Base-by-base conservation (phyloP, 35 echinoderm and acorn worm genomes). In the Antedon bifida region DNA sequence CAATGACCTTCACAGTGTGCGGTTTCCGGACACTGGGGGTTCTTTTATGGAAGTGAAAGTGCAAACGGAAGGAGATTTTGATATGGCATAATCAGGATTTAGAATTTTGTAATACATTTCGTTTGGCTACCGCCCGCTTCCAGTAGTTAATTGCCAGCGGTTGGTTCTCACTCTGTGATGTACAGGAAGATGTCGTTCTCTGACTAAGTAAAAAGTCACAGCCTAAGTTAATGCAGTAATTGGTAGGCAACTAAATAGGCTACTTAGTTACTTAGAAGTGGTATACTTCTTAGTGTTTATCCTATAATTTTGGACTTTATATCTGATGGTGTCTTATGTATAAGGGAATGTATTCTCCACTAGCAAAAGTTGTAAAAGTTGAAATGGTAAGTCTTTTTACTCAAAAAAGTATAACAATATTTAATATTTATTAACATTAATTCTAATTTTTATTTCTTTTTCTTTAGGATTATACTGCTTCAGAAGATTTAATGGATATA, bases 401-500 rank as follows among this genome's bases (percentile, higher is more conserved):
- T 5, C 39, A 44, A 8, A 44, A 8, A 44, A 8, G 5, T 44
- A 44, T 44, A 44, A 44, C 16, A 8, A 16, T 44, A 8, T 44
- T 44, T 44, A 8, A 44, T 16, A 44, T 44, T 44, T 44, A 44
- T 44, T 8, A 8, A 16, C 16, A 44, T 16, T 44, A 5, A 19
- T 64, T 64, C 26, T 64, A 64, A 19, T 16, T 64, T 11, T 32
- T 33, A 4, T 32, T 36, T 75, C n/a, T 35, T 79, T 76, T 80
- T 36, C 31, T 85, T 21, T 83, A 99, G 95, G 91, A 90, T 78
- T 99, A 93, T 77, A 93, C 95, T 8, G 84, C 85, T 11, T 93
- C 95, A 9, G 90, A 99, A 44, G 95, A 99, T 79, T 82, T 99
- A 78, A 99, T 99, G 95, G 95, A 99, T 46, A 99, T 99, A 77